phyloP scores from a whole-genome alignment of 2,797 vertebrate genomes.

The Cuculus canorus region DNA sequence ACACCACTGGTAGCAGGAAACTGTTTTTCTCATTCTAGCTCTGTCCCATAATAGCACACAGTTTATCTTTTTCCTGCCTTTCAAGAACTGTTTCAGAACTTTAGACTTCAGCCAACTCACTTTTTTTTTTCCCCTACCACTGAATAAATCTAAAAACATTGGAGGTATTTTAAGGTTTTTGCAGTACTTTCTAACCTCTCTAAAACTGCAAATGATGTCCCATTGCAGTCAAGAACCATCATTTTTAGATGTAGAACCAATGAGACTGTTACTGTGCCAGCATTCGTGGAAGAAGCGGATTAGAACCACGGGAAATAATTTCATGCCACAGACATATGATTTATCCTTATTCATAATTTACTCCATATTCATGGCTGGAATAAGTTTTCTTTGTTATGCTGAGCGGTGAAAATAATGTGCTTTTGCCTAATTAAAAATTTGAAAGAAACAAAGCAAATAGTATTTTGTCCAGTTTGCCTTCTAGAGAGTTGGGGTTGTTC shows the following conservation, averaged over 20 bases:
- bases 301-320: background rate
- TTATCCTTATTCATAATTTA: background rate
- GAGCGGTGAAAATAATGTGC: background rate
- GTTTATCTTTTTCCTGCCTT: background rate
- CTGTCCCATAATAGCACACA: background rate
- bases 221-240: background rate
- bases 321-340: too few relatives aligned
- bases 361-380: background rate
- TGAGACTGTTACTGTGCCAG: background rate
- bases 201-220: background rate
- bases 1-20: background rate
- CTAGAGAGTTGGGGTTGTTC: too few relatives aligned
- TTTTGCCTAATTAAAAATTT: background rate
- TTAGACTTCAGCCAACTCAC: background rate
- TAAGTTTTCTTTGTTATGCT: background rate
- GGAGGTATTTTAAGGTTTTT: background rate
- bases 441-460: background rate
- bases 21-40: background rate
- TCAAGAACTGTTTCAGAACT: background rate
- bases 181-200: background rate
- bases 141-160: background rate
- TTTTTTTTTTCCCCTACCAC: too few relatives aligned
- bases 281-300: background rate
- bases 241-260: background rate
- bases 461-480: background rate